Evolutionary conservation across 2,113 vertebrate genomes (phyloP), one percentile per base, ranked within the genome.

Genomic region (Scopus umbretta): DNA sequence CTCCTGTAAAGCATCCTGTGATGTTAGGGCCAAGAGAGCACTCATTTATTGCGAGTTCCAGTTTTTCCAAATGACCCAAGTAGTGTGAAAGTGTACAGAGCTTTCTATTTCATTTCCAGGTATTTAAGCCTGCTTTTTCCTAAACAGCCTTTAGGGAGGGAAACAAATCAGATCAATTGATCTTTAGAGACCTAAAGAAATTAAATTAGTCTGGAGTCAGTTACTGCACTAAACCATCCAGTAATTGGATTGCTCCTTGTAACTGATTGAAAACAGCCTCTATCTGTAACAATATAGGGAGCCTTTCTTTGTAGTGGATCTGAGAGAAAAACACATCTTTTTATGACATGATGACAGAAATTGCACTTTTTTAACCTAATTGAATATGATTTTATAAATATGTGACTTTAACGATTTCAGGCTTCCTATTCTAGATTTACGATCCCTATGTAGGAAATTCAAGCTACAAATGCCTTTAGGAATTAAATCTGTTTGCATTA

Each of bases 151-250:
- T 98, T 96, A 96, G 98, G 98, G 98, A 98, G 92, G 98, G 98
- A 99, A 99, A 99, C 98, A 99, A 99, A 99, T 99, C 99, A 99
- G 98, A 99, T 99, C 99, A 99, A 99, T 99, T 99, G 99, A 99
- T 99, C 99, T 99, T 99, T 98, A 96, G 99, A 99, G 99, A 99
- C 98, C 98, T 98, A 97, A 98, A 99, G 98, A 99, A 99, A 99
- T 99, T 98, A 97, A 98, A 99, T 99, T 99, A 99, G 99, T 99
- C 99, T 99, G 99, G 99, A 99, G 99, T 99, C 99, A 98, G 98
- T 98, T 99, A 99, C 98, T 99, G 99, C 99, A 99, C 99, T 99
- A 99, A 99, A 99, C 99, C 99, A 98, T 98, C 98, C 97, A 86
- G 97, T 99, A 99, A 99, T 99, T 99, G 98, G 98, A 99, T 99